Evolutionary conservation across 2,797 vertebrate species (phyloP).

Genomic region (Pagetopsis macropterus): DNA sequence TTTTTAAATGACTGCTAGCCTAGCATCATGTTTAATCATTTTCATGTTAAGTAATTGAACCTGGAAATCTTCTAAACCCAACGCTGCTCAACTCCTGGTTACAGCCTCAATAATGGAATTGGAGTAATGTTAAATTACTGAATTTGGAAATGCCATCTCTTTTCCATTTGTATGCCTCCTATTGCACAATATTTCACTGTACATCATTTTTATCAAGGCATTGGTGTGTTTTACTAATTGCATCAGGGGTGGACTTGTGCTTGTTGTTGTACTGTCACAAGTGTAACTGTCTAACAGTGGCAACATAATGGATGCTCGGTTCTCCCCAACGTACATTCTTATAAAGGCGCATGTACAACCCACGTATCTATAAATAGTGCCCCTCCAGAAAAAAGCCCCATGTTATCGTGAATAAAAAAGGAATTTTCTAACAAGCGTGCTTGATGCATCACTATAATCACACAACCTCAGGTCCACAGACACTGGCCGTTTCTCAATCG

Average conservation of each 20-base stretch:
- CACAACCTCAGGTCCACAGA: conserved; percentile 49
- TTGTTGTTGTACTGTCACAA: no score
- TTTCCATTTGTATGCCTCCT: neutral
- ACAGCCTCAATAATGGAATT: neutral
- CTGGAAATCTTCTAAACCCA: no score
- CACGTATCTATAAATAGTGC: neutral
- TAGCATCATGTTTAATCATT: no score
- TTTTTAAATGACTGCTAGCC: no score
- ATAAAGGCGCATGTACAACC: neutral
- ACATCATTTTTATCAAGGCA: neutral
- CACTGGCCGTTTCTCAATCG: neutral
- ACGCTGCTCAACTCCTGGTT: no score
- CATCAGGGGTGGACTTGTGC: neutral
- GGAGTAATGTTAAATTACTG: no score
- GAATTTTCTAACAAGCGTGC: conserved; percentile 8
- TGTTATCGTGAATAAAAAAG: neutral
- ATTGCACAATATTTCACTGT: no score
- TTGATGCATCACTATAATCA: conserved; percentile 36
- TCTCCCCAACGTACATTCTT: neutral
- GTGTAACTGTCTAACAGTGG: no score
- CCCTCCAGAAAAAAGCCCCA: neutral
- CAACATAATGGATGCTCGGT: neutral
- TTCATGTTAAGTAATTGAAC: no score
- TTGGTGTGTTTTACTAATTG: neutral
- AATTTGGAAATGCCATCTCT: neutral